Evolutionary conservation across 2,888 invertebrate species (phyloP).

Genomic region (Drosophila yooni): DNA sequence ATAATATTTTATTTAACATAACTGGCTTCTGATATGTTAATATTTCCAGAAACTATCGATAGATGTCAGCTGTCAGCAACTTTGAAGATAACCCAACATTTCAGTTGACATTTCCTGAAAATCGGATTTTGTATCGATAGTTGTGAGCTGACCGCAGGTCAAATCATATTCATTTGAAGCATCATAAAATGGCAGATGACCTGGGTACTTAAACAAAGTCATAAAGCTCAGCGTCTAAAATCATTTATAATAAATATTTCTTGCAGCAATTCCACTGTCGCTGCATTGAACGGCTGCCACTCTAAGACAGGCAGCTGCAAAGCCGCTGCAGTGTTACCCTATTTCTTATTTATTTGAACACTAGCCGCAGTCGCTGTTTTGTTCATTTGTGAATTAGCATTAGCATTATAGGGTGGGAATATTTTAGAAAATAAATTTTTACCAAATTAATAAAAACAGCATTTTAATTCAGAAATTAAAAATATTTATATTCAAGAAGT

Average conservation of each 20-base stretch:
- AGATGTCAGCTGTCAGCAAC: constrained; percentile 4
- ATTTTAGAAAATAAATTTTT: neutral
- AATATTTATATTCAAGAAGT: neutral
- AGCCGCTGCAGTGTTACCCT: neutral
- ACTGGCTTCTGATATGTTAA: neutral
- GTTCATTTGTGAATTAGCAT: neutral
- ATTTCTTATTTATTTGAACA: neutral
- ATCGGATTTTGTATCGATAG: no score
- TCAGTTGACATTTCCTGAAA: no score
- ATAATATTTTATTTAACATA: constrained; percentile 8
- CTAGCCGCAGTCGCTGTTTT: neutral
- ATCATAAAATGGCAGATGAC: neutral
- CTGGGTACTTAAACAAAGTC: neutral
- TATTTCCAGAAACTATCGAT: constrained; percentile 11
- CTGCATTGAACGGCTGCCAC: neutral
- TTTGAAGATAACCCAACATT: neutral
- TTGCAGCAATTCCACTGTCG: neutral
- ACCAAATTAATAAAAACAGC: no score
- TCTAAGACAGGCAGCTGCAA: neutral
- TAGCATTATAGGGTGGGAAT: neutral
- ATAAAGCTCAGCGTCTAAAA: neutral
- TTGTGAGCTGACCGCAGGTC: neutral
- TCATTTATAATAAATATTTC: neutral
- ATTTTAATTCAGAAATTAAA: no score
- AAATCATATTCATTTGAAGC: neutral